phyloP scores from a whole-genome alignment of 2,888 invertebrate genomes.

The Lasioglossum lativentre region DNA sequence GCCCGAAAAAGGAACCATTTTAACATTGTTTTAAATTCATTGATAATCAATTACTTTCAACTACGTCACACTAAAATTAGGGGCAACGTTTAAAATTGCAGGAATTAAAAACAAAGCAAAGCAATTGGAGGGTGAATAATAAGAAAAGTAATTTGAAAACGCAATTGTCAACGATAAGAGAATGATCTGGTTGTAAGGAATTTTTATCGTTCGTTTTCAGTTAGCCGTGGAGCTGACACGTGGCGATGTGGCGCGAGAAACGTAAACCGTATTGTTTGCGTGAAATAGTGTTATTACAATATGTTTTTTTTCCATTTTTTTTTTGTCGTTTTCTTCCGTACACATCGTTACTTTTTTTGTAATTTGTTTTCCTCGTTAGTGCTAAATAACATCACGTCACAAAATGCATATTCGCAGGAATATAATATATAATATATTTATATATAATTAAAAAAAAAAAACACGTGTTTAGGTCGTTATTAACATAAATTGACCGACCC shows the following conservation, averaged over 20 bases:
- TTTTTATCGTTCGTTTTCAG: constrained; percentile 64
- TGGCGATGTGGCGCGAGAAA: constrained; percentile 72
- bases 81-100: constrained; percentile 80
- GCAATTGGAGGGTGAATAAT: constrained; percentile 81
- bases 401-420: constrained; percentile 87
- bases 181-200: constrained; percentile 71
- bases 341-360: constrained; percentile 56
- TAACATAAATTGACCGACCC: constrained; percentile 81
- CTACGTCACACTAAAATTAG: constrained; percentile 84
- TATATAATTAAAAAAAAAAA: constrained; percentile 84
- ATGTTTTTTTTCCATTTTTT: constrained; percentile 33
- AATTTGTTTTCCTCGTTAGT: constrained; percentile 74
- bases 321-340: constrained; percentile 66
- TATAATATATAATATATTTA: constrained; percentile 93
- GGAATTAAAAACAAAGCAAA: constrained; percentile 82
- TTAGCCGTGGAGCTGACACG: constrained; percentile 75
- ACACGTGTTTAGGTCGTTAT: constrained; percentile 80
- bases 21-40: constrained; percentile 81
- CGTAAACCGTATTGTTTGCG: constrained; percentile 60
- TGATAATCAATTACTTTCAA: constrained; percentile 82
- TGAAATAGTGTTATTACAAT: constrained; percentile 59
- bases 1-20: constrained; percentile 83
- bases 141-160: constrained; percentile 65
- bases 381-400: constrained; percentile 89
- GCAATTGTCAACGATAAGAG: constrained; percentile 64